A percentile compares a stretch with the other conserved stretches of the same genome.
phyloP scores from a whole-genome alignment of 1,140 invertebrate genomes.

The Drosophila orosa region DNA sequence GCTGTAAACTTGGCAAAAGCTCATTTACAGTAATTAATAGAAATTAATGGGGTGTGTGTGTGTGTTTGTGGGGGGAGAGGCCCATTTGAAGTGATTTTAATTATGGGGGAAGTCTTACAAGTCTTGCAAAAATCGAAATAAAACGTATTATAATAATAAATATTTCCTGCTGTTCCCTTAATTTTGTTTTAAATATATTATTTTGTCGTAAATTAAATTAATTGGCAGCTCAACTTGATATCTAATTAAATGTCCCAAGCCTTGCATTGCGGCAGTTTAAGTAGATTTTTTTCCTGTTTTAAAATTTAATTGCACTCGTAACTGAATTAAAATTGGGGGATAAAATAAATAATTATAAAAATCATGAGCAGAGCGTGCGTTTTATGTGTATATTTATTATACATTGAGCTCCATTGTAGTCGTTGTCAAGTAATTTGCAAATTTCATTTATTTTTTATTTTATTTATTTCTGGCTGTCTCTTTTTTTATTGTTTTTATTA shows the following conservation, averaged over 20 bases:
- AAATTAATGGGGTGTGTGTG: constrained; percentile 13
- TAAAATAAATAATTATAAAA: constrained; percentile 68
- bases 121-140: not conserved
- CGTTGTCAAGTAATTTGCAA: constrained; percentile 40
- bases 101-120: not conserved
- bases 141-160: not conserved
- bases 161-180: not conserved
- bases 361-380: constrained; percentile 28
- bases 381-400: constrained; percentile 2
- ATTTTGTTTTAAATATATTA: constrained; percentile 1
- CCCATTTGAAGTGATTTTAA: not conserved
- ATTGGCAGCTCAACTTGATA: constrained; percentile 39
- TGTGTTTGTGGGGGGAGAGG: not conserved
- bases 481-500: constrained; percentile 54
- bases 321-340: constrained; percentile 51
- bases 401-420: constrained; percentile 23
- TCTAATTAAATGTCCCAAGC: constrained; percentile 64
- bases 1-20: constrained; percentile 7
- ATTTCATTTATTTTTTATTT: constrained; percentile 28
- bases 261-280: constrained; percentile 38
- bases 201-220: constrained; percentile 56
- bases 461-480: constrained; percentile 30
- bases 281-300: constrained; percentile 13
- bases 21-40: constrained; percentile 22
- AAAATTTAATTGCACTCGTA: constrained; percentile 42